These are phyloP conservation scores for Leptinotarsa juncta DNA, from an alignment of 2,888 invertebrate genomes.

Conservation along the genomic window DNA sequence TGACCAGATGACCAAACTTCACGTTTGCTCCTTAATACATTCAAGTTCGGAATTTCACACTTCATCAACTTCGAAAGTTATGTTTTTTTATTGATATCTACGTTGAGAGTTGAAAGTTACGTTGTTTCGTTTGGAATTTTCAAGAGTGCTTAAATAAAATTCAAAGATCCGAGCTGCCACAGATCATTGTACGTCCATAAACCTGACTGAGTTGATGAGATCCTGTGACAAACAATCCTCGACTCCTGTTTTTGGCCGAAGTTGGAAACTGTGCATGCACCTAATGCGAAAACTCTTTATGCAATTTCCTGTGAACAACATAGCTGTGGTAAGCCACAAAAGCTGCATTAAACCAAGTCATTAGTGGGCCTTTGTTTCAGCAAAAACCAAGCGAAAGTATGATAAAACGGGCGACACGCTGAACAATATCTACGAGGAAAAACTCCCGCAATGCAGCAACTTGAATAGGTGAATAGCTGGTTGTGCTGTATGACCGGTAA, in stretches of 20 bases:
- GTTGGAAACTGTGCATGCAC: constrained; percentile 20
- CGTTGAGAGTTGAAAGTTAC: too few species aligned
- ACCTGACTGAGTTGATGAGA: neutral
- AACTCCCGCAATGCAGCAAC: constrained; percentile 32
- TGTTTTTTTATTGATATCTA: too few species aligned
- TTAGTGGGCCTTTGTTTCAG: constrained; percentile 33
- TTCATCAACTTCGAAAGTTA: too few species aligned
- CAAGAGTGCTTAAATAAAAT: too few species aligned
- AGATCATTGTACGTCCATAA: neutral
- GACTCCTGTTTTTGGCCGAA: constrained; percentile 16
- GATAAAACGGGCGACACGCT: constrained; percentile 29
- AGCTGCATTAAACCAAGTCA: constrained; percentile 27
- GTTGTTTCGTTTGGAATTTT: too few species aligned
- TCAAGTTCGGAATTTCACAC: too few species aligned
- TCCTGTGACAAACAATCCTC: constrained; percentile 18
- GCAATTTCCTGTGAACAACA: constrained; percentile 27
- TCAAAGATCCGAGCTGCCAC: too few species aligned
- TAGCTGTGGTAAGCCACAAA: constrained; percentile 4
- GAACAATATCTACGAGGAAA: constrained; percentile 38
- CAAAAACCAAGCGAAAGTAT: constrained; percentile 34
- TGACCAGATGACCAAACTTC: too few species aligned
- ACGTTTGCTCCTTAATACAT: too few species aligned
- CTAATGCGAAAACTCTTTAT: constrained; percentile 8
- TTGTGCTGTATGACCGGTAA: constrained; percentile 26
- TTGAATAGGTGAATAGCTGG: constrained; percentile 11